Evolutionary conservation across 1,140 invertebrate genomes (phyloP), one percentile per base, ranked within the genome.

Genomic region (Kradibia gibbosae): DNA sequence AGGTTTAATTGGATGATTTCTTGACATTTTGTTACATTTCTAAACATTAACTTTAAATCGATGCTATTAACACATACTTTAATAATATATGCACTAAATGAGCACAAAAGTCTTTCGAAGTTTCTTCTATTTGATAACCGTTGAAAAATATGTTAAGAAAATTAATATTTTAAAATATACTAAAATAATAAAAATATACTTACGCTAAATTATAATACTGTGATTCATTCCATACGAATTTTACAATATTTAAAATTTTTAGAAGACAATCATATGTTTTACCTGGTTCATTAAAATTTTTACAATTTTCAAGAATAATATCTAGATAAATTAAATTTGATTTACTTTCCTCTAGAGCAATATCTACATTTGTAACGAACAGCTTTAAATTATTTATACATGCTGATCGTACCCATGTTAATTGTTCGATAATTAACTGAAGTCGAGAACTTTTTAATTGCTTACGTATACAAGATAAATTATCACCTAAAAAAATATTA

Each of bases 21-120:
- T 80, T 95, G 94, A 0, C 94, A 94, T 80, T 93, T 93, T 34
- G 93, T 91, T 0, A 93, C 93, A 53, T 88, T 76, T 3, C 93
- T 92, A 73, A 97, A 94, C 4, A 97, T 93, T 28, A 93, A 90
- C 31, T 95, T 93, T 28, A 97, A 89, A 81, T 96, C 92, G 1
- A 97, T 93, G 79, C 94, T 95, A 36, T 92, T 90, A 55, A 92
- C 93, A 86, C 96, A 98, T 67, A 95, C 92, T 42, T 94, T 91
- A 62, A 98, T 96, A 11, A 98, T 94, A 85, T 96, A 95, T 87
- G 96, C 96, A 86, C 95, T 97, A 15, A 98, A 87, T 81, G 95
- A 93, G 81, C 94, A 93, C 84, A 96, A 95, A 0, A 98, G 91
- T 67, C 93, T 94, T 13, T 95, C 95, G 42, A 97, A 94, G 71